These are phyloP conservation scores for Folsomia manolachei DNA, from an alignment of 2,888 invertebrate genomes.

Conservation along the genomic window DNA sequence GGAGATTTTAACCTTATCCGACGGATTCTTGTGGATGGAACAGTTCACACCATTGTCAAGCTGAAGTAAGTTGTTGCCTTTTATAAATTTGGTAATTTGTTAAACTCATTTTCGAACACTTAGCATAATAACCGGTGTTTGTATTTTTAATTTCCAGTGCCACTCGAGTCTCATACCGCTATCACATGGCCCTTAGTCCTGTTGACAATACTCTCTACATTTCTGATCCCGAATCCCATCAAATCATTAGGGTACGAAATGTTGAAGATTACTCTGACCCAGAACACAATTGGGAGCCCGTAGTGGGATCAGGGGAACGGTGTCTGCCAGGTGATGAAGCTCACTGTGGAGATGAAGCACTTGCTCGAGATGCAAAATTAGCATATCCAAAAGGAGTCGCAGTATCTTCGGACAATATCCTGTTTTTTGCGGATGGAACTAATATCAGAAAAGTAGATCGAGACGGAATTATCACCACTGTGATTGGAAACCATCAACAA, in stretches of 20 bases:
- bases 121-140: slow-evolving; percentile 31
- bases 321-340: slow-evolving; percentile 91
- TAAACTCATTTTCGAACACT: background rate
- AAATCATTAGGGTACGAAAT: slow-evolving; percentile 82
- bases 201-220: slow-evolving; percentile 90
- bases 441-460: slow-evolving; percentile 90
- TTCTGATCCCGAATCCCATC: slow-evolving; percentile 92
- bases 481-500: slow-evolving; percentile 89
- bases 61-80: slow-evolving; percentile 70
- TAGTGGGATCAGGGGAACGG: slow-evolving; percentile 90
- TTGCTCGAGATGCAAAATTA: slow-evolving; percentile 87
- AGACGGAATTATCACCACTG: slow-evolving; percentile 86
- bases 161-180: slow-evolving; percentile 89
- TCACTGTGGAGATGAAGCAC: slow-evolving; percentile 92
- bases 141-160: slow-evolving; percentile 69
- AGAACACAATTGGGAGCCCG: slow-evolving; percentile 89
- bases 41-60: slow-evolving; percentile 73
- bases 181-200: slow-evolving; percentile 93
- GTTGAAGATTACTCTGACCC: slow-evolving; percentile 79
- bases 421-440: slow-evolving; percentile 94
- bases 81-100: background rate
- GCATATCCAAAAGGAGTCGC: slow-evolving; percentile 92
- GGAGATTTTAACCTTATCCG: slow-evolving; percentile 94
- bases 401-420: slow-evolving; percentile 82
- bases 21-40: slow-evolving; percentile 79